phyloP scores from a whole-genome alignment of 92 coral and sea anemone species.

The Heliopora coerulea region DNA sequence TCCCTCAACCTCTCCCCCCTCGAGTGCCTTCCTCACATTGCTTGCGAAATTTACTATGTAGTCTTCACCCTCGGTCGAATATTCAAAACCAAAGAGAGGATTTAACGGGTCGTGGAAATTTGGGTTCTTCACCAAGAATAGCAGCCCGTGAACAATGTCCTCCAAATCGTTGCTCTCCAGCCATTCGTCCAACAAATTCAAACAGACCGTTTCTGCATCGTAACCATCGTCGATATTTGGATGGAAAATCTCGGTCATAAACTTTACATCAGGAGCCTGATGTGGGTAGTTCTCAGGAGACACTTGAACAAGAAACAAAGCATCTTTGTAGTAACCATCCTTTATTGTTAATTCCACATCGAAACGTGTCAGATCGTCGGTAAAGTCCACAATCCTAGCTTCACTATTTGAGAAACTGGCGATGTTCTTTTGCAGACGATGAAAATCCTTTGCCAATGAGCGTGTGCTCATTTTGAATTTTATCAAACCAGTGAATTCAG shows the following conservation, averaged over 20 bases:
- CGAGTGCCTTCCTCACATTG: constrained; percentile 65
- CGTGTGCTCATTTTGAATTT: constrained; percentile 10
- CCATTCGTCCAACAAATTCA: constrained; percentile 92
- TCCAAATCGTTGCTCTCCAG: constrained; percentile 66
- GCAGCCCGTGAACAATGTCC: constrained; percentile 86
- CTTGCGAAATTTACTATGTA: constrained; percentile 36
- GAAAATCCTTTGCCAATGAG: constrained; percentile 66
- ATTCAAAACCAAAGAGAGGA: constrained; percentile 62
- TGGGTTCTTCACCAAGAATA: constrained; percentile 80
- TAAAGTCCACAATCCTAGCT: constrained; percentile 62
- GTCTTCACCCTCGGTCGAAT: constrained; percentile 16
- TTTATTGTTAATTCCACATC: constrained; percentile 69
- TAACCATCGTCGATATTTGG: constrained; percentile 66
- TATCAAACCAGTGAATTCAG: no score
- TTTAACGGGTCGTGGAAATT: constrained; percentile 76
- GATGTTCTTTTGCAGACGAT: constrained; percentile 71
- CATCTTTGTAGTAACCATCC: constrained; percentile 78
- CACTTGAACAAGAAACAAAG: constrained; percentile 66
- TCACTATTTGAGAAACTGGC: constrained; percentile 77
- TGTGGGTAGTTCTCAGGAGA: constrained; percentile 55
- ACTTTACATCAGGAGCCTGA: constrained; percentile 60
- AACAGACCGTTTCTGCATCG: constrained; percentile 60
- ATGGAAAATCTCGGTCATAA: constrained; percentile 68
- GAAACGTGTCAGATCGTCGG: constrained; percentile 65
- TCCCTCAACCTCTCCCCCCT: constrained; percentile 73